Evolutionary conservation across 2,888 invertebrate genomes (phyloP), one percentile per base, ranked within the genome.

Genomic region (Neuroscelio doddi): DNA sequence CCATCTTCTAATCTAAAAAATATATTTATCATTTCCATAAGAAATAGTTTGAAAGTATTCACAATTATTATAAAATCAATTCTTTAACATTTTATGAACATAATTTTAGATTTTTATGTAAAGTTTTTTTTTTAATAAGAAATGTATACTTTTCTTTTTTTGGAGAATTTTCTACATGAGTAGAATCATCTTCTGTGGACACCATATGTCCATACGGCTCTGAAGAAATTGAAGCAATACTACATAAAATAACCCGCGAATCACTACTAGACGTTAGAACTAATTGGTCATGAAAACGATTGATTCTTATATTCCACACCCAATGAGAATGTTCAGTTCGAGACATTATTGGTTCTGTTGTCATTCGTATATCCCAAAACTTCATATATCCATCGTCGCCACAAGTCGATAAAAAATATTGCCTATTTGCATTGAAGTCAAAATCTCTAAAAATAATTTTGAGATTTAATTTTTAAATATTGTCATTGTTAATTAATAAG

Each of bases 361-460:
- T 88, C 79, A 93, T 93, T 47, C 98, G 88, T 73, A 94, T 92
- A 84, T 99, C 98, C 98, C 98, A 99, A 73, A 99, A 95, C 81
- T 96, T 95, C 10, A 96, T 89, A 42, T 92, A 92, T 0, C 96
- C 97, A 85, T 99, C 98, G 84, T 99, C 98, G 0, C 98, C 98
- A 69, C 95, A 97, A 1, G 94, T 96, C 0, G 94, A 95, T 66
- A 98, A 81, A 75, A 94, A 94, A 79, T 97, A 97, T 77, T 97
- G 97, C 84, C 95, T 93, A 85, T 98, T 98, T n/a, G 97, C 95
- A 86, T 99, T 99, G 80, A 97, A 98, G 85, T 98, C 98, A 30
- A 99, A 84, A 80, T 97, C 96, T 51, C 98, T 87, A 41, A 12
- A 66, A 72, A 27, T 10, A 14, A 14, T 17, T 34, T 3, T 15